Evolutionary conservation across 2,888 invertebrate genomes (phyloP).

Genomic region (Cheilosia urbana): DNA sequence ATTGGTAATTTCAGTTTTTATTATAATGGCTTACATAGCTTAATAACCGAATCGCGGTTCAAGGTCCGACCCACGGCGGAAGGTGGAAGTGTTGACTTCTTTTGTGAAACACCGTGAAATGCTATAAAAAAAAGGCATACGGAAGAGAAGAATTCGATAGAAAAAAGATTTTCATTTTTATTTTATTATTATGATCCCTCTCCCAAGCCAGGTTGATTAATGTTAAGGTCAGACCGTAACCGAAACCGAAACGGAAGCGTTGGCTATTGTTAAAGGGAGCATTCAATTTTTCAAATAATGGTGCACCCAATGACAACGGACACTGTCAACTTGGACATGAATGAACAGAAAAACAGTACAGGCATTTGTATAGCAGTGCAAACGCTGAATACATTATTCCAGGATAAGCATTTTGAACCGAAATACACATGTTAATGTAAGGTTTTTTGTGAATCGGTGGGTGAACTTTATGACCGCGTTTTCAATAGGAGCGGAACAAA

Average conservation of each 20-base stretch:
- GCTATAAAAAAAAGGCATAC: conserved; percentile 23
- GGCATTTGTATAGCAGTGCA: not conserved
- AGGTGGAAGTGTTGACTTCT: conserved; percentile 44
- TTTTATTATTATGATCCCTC: conserved; percentile 9
- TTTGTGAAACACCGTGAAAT: conserved; percentile 59
- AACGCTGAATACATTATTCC: not conserved
- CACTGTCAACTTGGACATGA: conserved; percentile 33
- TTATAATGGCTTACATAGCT: conserved; percentile 56
- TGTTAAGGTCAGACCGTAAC: conserved; percentile 70
- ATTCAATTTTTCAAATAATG: conserved; percentile 25
- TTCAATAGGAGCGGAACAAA: not conserved
- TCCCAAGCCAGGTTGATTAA: conserved; percentile 44
- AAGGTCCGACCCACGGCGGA: conserved; percentile 48
- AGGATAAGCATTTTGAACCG: not conserved
- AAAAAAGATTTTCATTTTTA: conserved; percentile 22
- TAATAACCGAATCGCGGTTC: conserved; percentile 65
- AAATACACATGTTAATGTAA: conserved; percentile 14
- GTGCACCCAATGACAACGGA: conserved; percentile 11
- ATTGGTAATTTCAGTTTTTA: conserved; percentile 39
- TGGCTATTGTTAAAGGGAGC: conserved; percentile 30
- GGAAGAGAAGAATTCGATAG: conserved; percentile 2
- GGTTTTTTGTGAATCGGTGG: conserved; percentile 11
- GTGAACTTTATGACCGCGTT: not conserved
- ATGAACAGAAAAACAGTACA: not conserved
- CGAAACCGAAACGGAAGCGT: conserved; percentile 66